phyloP scores from a whole-genome alignment of 1,140 invertebrate species.

The Drosophila punjabiensis region DNA sequence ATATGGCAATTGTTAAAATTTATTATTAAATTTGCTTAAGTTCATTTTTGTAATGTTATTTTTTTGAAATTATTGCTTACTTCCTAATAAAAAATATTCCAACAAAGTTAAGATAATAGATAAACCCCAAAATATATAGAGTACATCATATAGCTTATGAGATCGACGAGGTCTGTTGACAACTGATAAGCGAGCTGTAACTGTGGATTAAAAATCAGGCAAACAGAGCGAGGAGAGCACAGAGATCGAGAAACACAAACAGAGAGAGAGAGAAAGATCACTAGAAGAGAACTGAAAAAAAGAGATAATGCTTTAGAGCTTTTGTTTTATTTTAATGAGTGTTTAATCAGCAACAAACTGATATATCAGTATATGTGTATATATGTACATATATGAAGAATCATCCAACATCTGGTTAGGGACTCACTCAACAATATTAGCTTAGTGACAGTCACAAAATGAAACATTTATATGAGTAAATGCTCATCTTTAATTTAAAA shows the following conservation, averaged over 20 bases:
- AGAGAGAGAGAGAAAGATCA: slow-evolving; percentile 18
- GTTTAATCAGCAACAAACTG: slow-evolving; percentile 26
- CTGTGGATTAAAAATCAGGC: slow-evolving; percentile 30
- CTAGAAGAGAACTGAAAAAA: slow-evolving; percentile 4
- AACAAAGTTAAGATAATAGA: too few relatives aligned
- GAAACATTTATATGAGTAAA: not conserved
- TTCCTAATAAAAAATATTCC: fast-evolving
- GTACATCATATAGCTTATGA: slow-evolving; percentile 16
- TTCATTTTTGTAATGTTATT: too few relatives aligned
- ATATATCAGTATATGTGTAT: not conserved
- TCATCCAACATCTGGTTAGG: not conserved
- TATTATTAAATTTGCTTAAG: too few relatives aligned
- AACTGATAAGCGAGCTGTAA: slow-evolving; percentile 49
- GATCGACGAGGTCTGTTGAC: slow-evolving; percentile 29
- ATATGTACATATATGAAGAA: not conserved
- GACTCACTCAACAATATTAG: slow-evolving; percentile 3
- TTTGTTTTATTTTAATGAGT: slow-evolving; percentile 14
- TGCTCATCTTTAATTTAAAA: not conserved
- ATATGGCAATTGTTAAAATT: too few relatives aligned
- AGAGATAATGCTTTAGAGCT: slow-evolving; percentile 24
- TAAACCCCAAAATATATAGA: not conserved
- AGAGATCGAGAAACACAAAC: slow-evolving; percentile 9
- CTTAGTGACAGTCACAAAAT: not conserved
- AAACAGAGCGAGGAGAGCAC: slow-evolving; percentile 9
- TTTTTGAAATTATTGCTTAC: not conserved